Conservation (phyloP, 53 echinoderm and acorn worm genomes). For the Paelopatides confundens region DNA sequence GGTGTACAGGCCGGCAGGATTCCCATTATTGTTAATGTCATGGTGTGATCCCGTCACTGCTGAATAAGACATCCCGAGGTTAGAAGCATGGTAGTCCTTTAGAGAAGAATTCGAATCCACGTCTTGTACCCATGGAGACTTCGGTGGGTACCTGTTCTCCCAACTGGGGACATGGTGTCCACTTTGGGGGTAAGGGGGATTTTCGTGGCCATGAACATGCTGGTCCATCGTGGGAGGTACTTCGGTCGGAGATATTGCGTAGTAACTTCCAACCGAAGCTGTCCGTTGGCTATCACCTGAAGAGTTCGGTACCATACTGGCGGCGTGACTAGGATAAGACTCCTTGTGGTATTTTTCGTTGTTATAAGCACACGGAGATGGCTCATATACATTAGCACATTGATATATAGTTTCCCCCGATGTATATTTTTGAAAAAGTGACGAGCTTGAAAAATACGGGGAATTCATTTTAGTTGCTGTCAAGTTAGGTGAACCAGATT, state of each 20-base stretch:
- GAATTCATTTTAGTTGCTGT: constrained; percentile 23
- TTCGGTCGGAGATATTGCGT: constrained; percentile 26
- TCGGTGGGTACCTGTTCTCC: constrained; percentile 43
- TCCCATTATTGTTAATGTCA: constrained; percentile 41
- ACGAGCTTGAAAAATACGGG: constrained; percentile 17
- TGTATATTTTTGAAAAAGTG: constrained; percentile 25
- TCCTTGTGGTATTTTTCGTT: constrained; percentile 42
- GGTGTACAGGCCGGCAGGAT: constrained; percentile 12
- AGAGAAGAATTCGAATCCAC: not conserved
- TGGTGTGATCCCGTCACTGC: not conserved
- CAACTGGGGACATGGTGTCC: constrained; percentile 9
- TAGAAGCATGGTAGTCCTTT: not conserved
- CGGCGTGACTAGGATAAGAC: not conserved
- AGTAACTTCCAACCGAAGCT: constrained; percentile 39
- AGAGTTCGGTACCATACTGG: constrained; percentile 20
- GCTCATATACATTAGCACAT: constrained; percentile 14
- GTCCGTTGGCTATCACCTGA: constrained; percentile 37
- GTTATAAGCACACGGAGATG: constrained; percentile 36
- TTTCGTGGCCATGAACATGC: not conserved
- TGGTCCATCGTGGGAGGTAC: constrained; percentile 5
- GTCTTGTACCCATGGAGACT: constrained; percentile 37
- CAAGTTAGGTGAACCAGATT: not conserved
- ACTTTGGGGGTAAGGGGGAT: not conserved
- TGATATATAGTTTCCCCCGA: constrained; percentile 19
- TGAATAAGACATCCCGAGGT: constrained; percentile 20